Evolutionary conservation across 1,140 invertebrate species (phyloP).

Genomic region (Holotrichia oblita): DNA sequence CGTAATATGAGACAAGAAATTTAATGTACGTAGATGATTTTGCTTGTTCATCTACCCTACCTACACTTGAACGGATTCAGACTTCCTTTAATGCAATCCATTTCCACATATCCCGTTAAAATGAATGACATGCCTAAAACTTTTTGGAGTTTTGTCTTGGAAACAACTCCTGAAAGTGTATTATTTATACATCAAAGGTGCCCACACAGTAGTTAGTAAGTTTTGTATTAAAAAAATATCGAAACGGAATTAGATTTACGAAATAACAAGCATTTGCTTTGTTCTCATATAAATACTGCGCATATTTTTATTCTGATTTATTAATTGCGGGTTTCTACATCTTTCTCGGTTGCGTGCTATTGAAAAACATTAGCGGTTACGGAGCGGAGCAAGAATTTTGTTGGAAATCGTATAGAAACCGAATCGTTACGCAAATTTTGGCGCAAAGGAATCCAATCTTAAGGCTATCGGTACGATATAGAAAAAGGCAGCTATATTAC

Average conservation of each 20-base stretch:
- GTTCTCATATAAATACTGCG: no score
- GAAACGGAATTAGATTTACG: neutral
- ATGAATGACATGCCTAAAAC: no score
- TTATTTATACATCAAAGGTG: no score
- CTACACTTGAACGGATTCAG: no score
- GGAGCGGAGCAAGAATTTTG: conserved; percentile 15
- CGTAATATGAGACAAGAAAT: no score
- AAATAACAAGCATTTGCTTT: neutral
- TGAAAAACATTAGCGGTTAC: neutral
- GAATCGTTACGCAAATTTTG: conserved; percentile 15
- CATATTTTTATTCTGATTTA: neutral
- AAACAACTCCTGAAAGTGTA: no score
- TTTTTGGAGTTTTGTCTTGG: no score
- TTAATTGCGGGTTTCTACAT: conserved; percentile 12
- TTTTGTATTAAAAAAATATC: neutral
- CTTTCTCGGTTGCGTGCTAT: neutral
- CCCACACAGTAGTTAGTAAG: no score
- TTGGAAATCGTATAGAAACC: conserved; percentile 30
- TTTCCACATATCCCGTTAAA: no score
- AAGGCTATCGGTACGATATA: neutral
- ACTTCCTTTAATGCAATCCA: no score
- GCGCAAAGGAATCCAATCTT: conserved; percentile 23
- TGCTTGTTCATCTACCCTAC: no score
- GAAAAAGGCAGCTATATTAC: neutral
- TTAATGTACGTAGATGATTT: no score